These are phyloP conservation scores for Eueides isabella DNA, from an alignment of 1,140 invertebrate genomes.

Conservation along the genomic window DNA sequence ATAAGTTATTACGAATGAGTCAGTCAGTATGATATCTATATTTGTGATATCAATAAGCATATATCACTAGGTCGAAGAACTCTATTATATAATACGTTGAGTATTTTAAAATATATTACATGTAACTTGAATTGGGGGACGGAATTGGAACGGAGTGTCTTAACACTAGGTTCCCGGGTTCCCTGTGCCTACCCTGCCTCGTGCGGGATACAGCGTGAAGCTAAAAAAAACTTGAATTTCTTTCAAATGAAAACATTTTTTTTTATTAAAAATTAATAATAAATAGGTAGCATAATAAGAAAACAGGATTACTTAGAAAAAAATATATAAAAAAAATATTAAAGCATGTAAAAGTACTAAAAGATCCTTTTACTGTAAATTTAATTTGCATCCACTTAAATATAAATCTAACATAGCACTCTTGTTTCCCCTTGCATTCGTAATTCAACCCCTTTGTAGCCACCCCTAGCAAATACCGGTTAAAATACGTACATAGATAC, in stretches of 20 bases:
- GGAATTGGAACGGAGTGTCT: no score
- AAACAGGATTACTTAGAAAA: no score
- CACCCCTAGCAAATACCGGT: slow-evolving; percentile 7
- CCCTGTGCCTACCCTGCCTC: no score
- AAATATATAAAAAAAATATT: no score
- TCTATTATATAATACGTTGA: neutral
- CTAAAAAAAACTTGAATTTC: no score
- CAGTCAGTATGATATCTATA: slow-evolving; percentile 33
- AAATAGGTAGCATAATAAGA: no score
- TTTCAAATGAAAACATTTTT: no score
- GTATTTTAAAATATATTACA: neutral
- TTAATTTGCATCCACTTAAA: slow-evolving; percentile 3
- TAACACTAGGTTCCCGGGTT: no score
- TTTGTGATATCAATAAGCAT: slow-evolving; percentile 30
- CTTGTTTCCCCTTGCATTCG: slow-evolving; percentile 9
- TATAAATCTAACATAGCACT: slow-evolving; percentile 14
- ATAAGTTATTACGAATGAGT: slow-evolving; percentile 43
- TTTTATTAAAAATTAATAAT: no score
- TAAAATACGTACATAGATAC: slow-evolving; percentile 5
- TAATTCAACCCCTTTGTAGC: slow-evolving; percentile 9
- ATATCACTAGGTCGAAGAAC: slow-evolving; percentile 32
- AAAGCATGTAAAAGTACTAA: neutral
- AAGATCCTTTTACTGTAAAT: neutral
- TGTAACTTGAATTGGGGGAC: slow-evolving; percentile 2
- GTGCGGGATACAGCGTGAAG: no score